Percentiles rank a stretch among this genome's conserved stretches.
Evolutionary conservation across 2,888 invertebrate species (phyloP).

Genomic region (Melangyna quadrimaculata): DNA sequence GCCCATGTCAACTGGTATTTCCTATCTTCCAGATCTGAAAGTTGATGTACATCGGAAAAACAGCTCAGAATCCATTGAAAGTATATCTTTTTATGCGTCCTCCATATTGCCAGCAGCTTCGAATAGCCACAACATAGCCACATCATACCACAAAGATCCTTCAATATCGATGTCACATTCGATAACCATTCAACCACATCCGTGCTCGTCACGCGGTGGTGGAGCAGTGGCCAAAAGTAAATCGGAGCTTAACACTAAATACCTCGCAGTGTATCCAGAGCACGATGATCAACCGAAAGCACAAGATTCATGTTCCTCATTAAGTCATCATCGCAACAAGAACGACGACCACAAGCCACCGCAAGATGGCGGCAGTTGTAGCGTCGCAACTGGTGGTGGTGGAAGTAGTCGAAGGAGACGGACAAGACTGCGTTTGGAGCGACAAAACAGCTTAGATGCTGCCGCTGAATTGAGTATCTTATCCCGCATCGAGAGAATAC

Average conservation of each 20-base stretch:
- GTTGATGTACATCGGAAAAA: constrained; percentile 96
- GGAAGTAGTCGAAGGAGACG: constrained; percentile 74
- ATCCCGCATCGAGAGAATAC: constrained; percentile 63
- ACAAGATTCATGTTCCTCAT: constrained; percentile 52
- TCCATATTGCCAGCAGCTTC: constrained; percentile 76
- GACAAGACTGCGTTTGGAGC: constrained; percentile 76
- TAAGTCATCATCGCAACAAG: constrained; percentile 74
- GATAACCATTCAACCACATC: constrained; percentile 37
- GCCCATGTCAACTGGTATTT: background rate
- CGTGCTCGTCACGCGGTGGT: constrained; percentile 29
- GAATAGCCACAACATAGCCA: constrained; percentile 75
- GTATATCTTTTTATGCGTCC: constrained; percentile 83
- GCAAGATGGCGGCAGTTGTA: constrained; percentile 76
- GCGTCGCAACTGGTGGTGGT: background rate
- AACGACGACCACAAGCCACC: constrained; percentile 73
- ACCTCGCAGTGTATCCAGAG: constrained; percentile 78
- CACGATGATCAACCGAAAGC: constrained; percentile 70
- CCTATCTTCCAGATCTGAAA: constrained; percentile 86
- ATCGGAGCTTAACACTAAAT: constrained; percentile 76
- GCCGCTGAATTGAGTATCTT: constrained; percentile 75
- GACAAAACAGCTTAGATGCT: constrained; percentile 79
- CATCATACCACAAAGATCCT: constrained; percentile 54
- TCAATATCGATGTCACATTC: constrained; percentile 35
- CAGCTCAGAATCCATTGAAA: constrained; percentile 93
- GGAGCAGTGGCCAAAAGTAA: constrained; percentile 64